A percentile compares a stretch with the other conserved stretches of the same genome.
Conservation (phyloP, 2,113 vertebrate genomes). For the Panthera uncia region DNA sequence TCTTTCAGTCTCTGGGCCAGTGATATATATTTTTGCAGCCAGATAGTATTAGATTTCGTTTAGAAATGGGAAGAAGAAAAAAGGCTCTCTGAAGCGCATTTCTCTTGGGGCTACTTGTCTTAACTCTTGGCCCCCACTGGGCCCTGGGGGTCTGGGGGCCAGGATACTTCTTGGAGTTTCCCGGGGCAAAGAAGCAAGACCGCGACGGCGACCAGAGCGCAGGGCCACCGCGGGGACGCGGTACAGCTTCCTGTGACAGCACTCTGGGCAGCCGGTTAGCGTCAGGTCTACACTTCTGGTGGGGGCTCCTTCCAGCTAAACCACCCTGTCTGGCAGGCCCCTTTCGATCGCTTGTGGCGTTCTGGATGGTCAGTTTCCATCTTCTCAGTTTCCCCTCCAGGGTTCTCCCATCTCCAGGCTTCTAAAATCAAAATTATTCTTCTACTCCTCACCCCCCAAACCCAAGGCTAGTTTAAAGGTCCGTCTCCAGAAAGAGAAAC, state of each 20-base stretch:
- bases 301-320: accelerated
- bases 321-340: accelerated
- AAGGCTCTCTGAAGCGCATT: conserved; percentile 64
- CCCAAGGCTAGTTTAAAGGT: neutral
- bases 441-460: too few species aligned
- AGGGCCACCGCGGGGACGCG: accelerated
- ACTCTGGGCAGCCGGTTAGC: accelerated
- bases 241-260: neutral
- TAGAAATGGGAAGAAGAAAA: conserved; percentile 57
- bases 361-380: neutral
- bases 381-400: neutral
- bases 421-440: neutral
- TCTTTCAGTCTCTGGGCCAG: conserved; percentile 79
- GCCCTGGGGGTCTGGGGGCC: neutral
- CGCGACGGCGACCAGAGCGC: accelerated
- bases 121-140: conserved; percentile 33
- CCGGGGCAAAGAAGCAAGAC: too few species aligned
- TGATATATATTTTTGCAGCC: conserved; percentile 81
- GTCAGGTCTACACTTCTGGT: neutral
- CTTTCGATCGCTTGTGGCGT: neutral
- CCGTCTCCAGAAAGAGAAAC: neutral
- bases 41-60: conserved; percentile 86
- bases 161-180: neutral
- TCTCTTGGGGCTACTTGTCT: conserved; percentile 81
- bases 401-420: neutral